Evolutionary conservation across 2,113 vertebrate species (phyloP).

Genomic region (Myocastor coypus): DNA sequence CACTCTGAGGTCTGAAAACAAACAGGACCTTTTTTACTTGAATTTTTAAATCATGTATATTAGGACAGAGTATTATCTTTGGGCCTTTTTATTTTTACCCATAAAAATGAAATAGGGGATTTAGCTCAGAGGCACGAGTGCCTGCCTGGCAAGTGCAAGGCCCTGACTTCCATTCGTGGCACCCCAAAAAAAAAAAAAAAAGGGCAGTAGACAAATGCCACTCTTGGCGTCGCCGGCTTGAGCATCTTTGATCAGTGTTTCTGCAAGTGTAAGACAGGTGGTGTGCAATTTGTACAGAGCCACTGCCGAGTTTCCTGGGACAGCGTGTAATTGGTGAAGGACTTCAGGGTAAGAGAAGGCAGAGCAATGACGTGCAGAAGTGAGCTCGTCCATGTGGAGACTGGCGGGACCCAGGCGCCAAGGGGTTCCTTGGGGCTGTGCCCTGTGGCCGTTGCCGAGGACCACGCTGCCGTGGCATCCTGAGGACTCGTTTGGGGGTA

Average conservation of each 20-base stretch:
- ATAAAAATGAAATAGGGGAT: slow-evolving; percentile 9
- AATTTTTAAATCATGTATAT: slow-evolving; percentile 62
- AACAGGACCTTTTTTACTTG: slow-evolving; percentile 55
- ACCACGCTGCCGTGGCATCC: background rate
- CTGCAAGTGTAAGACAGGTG: background rate
- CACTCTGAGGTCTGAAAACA: slow-evolving; percentile 40
- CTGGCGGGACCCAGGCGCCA: background rate
- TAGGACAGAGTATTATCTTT: slow-evolving; percentile 6
- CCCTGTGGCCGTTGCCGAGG: background rate
- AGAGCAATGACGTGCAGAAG: background rate
- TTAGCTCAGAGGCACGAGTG: no score
- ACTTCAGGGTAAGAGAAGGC: slow-evolving; percentile 42
- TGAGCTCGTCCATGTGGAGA: background rate
- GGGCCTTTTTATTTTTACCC: slow-evolving; percentile 57
- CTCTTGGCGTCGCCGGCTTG: background rate
- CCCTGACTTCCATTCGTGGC: no score
- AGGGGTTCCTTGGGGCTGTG: background rate
- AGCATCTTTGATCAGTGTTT: background rate
- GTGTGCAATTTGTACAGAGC: background rate
- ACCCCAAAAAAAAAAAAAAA: no score
- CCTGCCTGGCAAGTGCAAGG: no score
- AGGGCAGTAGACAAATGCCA: background rate
- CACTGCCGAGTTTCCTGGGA: slow-evolving; percentile 1
- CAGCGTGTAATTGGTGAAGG: slow-evolving; percentile 26
- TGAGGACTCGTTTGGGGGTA: background rate